Percentiles rank a stretch among this genome's conserved stretches.
Conservation (phyloP, 53 echinoderm and acorn worm species). For the Apostichopus leukothele region DNA sequence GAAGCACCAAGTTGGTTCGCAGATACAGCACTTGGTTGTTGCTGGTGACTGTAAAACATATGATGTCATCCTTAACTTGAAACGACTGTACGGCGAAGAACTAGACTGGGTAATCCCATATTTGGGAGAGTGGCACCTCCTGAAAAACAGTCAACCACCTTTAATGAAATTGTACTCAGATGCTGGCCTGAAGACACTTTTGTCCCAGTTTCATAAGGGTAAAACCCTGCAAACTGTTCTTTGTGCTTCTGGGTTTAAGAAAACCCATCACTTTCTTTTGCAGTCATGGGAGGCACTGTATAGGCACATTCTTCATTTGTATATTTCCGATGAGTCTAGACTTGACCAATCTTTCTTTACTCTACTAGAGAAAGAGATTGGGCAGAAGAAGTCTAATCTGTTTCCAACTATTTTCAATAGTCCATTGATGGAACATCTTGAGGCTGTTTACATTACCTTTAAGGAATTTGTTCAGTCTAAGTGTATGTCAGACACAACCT, state of each 20-base stretch:
- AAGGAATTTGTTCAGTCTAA: not conserved
- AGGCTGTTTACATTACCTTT: not conserved
- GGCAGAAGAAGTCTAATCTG: not conserved
- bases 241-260: constrained; percentile 35
- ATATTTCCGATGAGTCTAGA: not conserved
- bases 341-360: not conserved
- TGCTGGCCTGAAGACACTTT: constrained; percentile 42
- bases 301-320: not conserved
- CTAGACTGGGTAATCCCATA: constrained; percentile 70
- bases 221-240: not conserved
- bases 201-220: constrained; percentile 39
- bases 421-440: not conserved
- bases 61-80: constrained; percentile 33
- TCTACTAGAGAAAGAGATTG: not conserved
- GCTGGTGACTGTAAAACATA: constrained; percentile 56
- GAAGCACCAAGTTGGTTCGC: constrained; percentile 43
- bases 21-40: constrained; percentile 24
- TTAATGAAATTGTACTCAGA: constrained; percentile 48
- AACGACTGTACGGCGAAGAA: constrained; percentile 31
- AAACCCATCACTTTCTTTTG: constrained; percentile 25
- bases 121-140: constrained; percentile 74
- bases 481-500: not conserved
- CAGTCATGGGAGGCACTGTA: constrained; percentile 38
- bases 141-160: constrained; percentile 71
- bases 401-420: constrained; percentile 1